Conservation (phyloP, 1,140 invertebrate species). For the Hydropsyche tenuis region DNA sequence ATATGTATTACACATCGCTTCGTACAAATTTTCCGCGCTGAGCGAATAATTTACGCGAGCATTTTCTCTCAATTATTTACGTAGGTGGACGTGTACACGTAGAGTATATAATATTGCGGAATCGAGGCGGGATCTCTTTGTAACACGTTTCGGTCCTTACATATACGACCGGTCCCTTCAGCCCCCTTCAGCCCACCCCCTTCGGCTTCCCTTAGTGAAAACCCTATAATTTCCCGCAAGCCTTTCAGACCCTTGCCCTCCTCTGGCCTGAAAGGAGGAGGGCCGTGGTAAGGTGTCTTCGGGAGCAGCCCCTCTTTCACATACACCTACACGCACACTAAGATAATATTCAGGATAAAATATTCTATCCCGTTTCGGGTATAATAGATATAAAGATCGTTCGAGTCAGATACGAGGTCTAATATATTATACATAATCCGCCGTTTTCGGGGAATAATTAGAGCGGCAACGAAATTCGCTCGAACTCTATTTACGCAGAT, state of each 20-base stretch:
- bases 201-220: conserved; percentile 31
- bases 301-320: conserved; percentile 24
- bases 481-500: background rate
- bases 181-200: conserved; percentile 4
- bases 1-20: too few relatives aligned
- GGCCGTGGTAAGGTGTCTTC: conserved; percentile 37
- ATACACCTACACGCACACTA: too few relatives aligned
- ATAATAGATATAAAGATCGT: conserved; percentile 51
- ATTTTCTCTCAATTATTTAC: too few relatives aligned
- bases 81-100: too few relatives aligned
- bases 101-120: conserved; percentile 6
- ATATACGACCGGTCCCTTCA: background rate
- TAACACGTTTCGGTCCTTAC: conserved; percentile 31
- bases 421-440: conserved; percentile 45
- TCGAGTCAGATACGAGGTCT: conserved; percentile 43
- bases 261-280: conserved; percentile 14
- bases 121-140: conserved; percentile 19
- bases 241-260: conserved; percentile 46
- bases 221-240: conserved; percentile 47
- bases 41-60: too few relatives aligned
- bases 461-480: background rate
- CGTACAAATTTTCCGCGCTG: too few relatives aligned
- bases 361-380: conserved; percentile 46
- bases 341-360: conserved; percentile 50
- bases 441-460: conserved; percentile 13